phyloP scores from a whole-genome alignment of 2,113 vertebrate genomes.

The Anguilla japonica region DNA sequence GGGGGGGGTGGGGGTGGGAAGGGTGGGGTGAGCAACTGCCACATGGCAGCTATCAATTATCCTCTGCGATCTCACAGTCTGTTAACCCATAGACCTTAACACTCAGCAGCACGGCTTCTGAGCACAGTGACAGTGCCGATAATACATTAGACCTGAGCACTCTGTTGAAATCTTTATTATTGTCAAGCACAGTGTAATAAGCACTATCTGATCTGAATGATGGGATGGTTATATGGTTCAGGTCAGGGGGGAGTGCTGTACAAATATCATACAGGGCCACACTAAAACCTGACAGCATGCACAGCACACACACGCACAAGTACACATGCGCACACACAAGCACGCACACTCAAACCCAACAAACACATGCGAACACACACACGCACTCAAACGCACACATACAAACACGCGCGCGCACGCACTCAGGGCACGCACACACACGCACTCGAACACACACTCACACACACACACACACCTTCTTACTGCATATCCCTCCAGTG shows the following conservation, averaged over 20 bases:
- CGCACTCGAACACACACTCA: background rate
- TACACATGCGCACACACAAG: background rate
- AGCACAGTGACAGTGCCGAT: background rate
- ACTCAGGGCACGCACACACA: too few relatives aligned
- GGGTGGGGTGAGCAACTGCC: too few relatives aligned
- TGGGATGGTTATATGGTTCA: background rate
- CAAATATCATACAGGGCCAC: background rate
- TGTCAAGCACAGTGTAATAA: too few relatives aligned
- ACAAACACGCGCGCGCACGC: too few relatives aligned
- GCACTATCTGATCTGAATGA: background rate
- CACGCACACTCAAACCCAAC: background rate
- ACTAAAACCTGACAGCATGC: background rate
- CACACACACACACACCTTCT: background rate
- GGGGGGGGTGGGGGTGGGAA: too few relatives aligned
- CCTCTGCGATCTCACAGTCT: background rate
- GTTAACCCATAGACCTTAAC: background rate
- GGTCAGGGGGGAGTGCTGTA: background rate
- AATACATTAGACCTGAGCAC: too few relatives aligned
- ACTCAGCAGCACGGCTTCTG: background rate
- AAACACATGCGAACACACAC: background rate
- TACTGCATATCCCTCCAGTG: background rate
- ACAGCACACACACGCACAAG: background rate
- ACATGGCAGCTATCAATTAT: constrained; percentile 3
- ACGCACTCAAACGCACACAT: background rate
- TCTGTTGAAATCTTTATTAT: too few relatives aligned